These are phyloP conservation scores for Aythya baeri DNA, from an alignment of 2,113 vertebrate species.

Conservation along the genomic window DNA sequence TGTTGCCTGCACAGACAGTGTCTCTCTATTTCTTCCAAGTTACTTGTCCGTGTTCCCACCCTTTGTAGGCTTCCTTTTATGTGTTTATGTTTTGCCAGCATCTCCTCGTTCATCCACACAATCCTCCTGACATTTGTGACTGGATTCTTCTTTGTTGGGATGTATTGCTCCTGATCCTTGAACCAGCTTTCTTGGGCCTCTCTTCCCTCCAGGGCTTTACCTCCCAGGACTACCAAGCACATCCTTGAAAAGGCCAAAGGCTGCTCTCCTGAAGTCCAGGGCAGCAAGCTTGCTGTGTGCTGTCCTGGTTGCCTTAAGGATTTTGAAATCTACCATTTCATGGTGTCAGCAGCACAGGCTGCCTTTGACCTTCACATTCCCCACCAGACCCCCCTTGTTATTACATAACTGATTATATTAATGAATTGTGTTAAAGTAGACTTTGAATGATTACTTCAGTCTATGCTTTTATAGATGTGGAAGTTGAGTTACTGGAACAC, in stretches of 20 bases:
- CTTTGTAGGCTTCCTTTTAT: no score
- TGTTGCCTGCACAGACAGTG: no score
- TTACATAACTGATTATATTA: not conserved
- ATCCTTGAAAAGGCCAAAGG: not conserved
- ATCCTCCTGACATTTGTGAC: no score
- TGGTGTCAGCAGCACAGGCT: not conserved
- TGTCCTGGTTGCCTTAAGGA: not conserved
- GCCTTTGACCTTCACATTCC: not conserved
- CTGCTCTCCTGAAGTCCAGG: not conserved
- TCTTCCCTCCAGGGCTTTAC: not conserved
- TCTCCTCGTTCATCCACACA: no score
- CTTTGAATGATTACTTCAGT: not conserved
- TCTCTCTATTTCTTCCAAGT: no score
- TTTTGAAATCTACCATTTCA: not conserved
- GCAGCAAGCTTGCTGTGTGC: not conserved
- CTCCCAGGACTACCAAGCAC: not conserved
- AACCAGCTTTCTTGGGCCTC: not conserved
- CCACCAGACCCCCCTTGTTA: not conserved
- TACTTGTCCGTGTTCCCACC: no score
- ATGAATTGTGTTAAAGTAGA: not conserved
- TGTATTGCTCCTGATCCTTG: not conserved
- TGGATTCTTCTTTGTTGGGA: no score
- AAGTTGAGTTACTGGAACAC: not conserved
- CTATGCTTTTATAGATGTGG: not conserved
- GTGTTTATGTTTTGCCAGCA: no score